These are phyloP conservation scores for Larimichthys crocea DNA, from an alignment of 2,113 vertebrate genomes.

Conservation along the genomic window DNA sequence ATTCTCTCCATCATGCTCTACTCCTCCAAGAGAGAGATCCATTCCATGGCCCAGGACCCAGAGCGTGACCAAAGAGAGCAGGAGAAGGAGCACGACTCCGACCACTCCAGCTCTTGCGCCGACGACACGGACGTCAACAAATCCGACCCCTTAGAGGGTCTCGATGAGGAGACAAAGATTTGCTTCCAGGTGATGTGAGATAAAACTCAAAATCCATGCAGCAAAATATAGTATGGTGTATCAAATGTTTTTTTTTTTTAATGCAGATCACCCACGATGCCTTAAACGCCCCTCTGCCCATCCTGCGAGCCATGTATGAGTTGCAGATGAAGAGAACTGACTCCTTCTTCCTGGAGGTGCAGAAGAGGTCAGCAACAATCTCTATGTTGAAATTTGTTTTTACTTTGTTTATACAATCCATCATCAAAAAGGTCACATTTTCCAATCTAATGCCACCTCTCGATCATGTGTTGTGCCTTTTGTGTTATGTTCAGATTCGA, in stretches of 20 bases:
- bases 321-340: conserved; percentile 96
- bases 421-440: not conserved
- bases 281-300: conserved; percentile 94
- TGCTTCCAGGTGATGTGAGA: conserved; percentile 91
- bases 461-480: not conserved
- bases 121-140: conserved; percentile 86
- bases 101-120: conserved; percentile 82
- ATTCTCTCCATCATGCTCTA: conserved; percentile 98
- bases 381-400: not conserved
- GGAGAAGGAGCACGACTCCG: conserved; percentile 88
- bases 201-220: not conserved
- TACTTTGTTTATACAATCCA: not conserved
- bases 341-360: conserved; percentile 95
- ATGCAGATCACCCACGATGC: conserved; percentile 95
- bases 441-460: not conserved
- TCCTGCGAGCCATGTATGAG: conserved; percentile 96
- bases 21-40: conserved; percentile 95
- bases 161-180: conserved; percentile 97
- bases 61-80: conserved; percentile 86
- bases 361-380: conserved; percentile 88
- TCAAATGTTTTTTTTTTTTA: not conserved
- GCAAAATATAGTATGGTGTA: not conserved
- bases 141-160: conserved; percentile 92
- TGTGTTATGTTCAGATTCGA: conserved; percentile 87
- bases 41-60: conserved; percentile 86